A percentile compares a stretch with the other conserved stretches of the same genome.
Evolutionary conservation across 1,140 invertebrate genomes (phyloP).

Genomic region (Drosophila jambulina): DNA sequence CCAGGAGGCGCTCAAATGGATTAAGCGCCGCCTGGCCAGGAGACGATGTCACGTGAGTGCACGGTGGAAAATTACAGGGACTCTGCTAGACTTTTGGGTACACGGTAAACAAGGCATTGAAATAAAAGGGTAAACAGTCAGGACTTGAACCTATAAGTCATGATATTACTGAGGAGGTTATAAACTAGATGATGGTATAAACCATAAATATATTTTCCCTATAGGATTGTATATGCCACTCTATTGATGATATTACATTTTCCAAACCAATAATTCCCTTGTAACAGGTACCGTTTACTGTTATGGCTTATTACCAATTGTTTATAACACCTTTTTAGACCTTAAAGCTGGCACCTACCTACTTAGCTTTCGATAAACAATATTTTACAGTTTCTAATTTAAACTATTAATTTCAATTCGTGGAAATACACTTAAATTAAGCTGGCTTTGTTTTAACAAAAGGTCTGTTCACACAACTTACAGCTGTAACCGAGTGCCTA

Average conservation of each 20-base stretch:
- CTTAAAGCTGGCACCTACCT: not conserved
- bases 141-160: not conserved
- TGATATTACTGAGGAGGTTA: no score
- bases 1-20: conserved; percentile 72
- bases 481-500: not conserved
- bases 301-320: not conserved
- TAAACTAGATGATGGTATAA: no score
- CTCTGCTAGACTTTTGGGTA: not conserved
- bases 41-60: conserved; percentile 54
- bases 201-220: no score
- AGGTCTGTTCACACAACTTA: not conserved
- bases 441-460: not conserved
- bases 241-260: not conserved
- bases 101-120: not conserved
- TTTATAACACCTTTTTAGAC: not conserved
- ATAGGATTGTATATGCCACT: not conserved
- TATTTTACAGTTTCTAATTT: not conserved
- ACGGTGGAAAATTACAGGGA: not conserved
- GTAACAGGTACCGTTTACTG: not conserved
- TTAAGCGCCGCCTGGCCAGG: conserved; percentile 67
- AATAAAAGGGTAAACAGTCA: not conserved
- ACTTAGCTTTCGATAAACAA: not conserved
- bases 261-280: not conserved
- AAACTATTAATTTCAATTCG: not conserved
- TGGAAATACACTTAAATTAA: not conserved